Percentiles rank a stretch among this genome's conserved stretches.
phyloP scores from a whole-genome alignment of 1,140 invertebrate genomes.

The Eciton burchellii region DNA sequence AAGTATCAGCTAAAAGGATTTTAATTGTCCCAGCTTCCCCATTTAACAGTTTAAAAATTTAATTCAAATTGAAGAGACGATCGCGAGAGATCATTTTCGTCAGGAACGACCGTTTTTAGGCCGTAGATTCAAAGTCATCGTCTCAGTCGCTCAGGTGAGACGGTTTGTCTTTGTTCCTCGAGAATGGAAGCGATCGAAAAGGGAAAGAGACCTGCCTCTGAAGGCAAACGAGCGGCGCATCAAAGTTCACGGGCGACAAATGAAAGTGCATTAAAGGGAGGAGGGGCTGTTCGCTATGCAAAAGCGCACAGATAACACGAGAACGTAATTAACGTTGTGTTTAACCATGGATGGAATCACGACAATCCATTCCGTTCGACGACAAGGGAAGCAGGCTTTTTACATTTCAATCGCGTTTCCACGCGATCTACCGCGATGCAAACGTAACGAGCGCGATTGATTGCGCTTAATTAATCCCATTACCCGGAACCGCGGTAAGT shows the following conservation, averaged over 20 bases:
- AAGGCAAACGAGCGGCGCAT: slow-evolving; percentile 40
- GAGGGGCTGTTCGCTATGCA: slow-evolving; percentile 48
- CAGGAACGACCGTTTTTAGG: too few species aligned
- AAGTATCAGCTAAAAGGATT: background rate
- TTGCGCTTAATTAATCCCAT: slow-evolving; percentile 31
- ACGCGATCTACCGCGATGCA: slow-evolving; percentile 40
- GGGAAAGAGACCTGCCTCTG: slow-evolving; percentile 18
- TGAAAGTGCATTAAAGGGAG: slow-evolving; percentile 62
- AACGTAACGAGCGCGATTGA: slow-evolving; percentile 40
- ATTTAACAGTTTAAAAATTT: background rate
- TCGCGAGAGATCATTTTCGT: background rate
- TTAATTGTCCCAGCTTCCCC: background rate
- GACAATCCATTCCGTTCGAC: slow-evolving; percentile 48
- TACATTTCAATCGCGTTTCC: slow-evolving; percentile 59
- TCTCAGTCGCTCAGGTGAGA: slow-evolving; percentile 21
- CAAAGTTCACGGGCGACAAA: slow-evolving; percentile 60
- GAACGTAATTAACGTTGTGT: slow-evolving; percentile 62
- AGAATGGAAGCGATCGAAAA: slow-evolving; percentile 31
- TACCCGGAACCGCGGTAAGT: background rate
- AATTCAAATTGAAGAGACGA: background rate
- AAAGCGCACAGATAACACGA: slow-evolving; percentile 53
- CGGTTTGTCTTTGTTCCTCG: slow-evolving; percentile 6
- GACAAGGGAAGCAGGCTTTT: slow-evolving; percentile 40
- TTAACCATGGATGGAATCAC: slow-evolving; percentile 48
- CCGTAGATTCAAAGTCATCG: background rate